Conservation (phyloP, 2,113 vertebrate genomes). For the Nyctibius bracteatus region DNA sequence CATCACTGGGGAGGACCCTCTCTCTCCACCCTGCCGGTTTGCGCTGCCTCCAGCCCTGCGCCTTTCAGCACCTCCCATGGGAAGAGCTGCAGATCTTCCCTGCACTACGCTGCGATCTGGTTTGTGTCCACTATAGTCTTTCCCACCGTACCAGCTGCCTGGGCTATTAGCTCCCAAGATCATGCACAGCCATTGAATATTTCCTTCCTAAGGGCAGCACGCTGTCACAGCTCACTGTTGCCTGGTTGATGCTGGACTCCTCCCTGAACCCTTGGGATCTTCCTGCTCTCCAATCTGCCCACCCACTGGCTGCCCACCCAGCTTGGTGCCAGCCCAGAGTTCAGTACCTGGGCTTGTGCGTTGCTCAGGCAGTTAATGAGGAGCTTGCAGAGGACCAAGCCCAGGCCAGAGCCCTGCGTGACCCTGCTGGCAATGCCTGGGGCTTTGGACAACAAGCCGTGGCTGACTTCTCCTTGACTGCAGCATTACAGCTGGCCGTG, state of each 20-base stretch:
- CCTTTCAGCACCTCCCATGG: not conserved
- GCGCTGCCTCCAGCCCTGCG: not conserved
- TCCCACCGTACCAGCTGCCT: not conserved
- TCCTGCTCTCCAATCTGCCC: not conserved
- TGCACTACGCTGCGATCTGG: not conserved
- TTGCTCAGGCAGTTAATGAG: not conserved
- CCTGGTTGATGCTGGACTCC: not conserved
- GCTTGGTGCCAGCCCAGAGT: not conserved
- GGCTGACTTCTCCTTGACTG: not conserved
- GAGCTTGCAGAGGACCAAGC: not conserved
- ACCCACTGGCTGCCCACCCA: no score
- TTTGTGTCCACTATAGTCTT: not conserved
- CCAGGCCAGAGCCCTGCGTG: not conserved
- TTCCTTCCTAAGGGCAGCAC: not conserved
- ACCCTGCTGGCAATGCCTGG: not conserved
- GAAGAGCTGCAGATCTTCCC: not conserved
- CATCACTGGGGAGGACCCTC: fast-evolving
- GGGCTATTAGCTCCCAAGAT: not conserved
- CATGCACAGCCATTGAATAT: not conserved
- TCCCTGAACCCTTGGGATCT: not conserved
- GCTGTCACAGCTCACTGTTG: not conserved
- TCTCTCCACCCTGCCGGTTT: not conserved
- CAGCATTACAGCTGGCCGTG: not conserved
- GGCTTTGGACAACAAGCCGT: not conserved
- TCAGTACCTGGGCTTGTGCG: fast-evolving